phyloP scores from a whole-genome alignment of 2,797 vertebrate genomes.

The Gymnothorax javanicus region DNA sequence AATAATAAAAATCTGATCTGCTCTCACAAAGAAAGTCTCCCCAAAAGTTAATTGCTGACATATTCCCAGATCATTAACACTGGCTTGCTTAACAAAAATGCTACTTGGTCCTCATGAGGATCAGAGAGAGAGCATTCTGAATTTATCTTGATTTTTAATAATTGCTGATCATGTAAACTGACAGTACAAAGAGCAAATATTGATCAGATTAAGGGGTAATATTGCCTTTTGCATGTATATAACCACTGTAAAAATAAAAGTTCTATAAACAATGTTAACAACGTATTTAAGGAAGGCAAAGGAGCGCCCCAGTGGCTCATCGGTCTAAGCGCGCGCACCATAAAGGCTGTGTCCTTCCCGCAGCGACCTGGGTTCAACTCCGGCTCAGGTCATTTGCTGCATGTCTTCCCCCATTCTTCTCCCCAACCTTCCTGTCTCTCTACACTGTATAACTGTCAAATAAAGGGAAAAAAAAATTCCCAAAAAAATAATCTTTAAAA shows the following conservation, averaged over 20 bases:
- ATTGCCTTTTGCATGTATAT: not conserved
- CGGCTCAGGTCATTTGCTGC: too few species aligned
- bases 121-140: not conserved
- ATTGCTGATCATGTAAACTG: not conserved
- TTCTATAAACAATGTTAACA: not conserved
- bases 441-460: too few species aligned
- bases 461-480: too few species aligned
- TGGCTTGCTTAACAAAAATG: not conserved
- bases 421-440: too few species aligned
- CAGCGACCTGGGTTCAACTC: too few species aligned
- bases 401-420: too few species aligned
- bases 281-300: not conserved
- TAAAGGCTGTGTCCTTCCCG: too few species aligned
- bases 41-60: not conserved
- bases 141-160: not conserved
- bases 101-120: not conserved
- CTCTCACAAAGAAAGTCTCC: not conserved
- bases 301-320: too few species aligned
- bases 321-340: too few species aligned
- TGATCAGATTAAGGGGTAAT: not conserved
- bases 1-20: not conserved
- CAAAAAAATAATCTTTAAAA: too few species aligned
- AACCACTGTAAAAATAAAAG: not conserved
- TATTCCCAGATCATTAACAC: not conserved
- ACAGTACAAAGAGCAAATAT: not conserved